Base-by-base conservation (phyloP, 1,140 invertebrate genomes). In the Aphis gossypii region DNA sequence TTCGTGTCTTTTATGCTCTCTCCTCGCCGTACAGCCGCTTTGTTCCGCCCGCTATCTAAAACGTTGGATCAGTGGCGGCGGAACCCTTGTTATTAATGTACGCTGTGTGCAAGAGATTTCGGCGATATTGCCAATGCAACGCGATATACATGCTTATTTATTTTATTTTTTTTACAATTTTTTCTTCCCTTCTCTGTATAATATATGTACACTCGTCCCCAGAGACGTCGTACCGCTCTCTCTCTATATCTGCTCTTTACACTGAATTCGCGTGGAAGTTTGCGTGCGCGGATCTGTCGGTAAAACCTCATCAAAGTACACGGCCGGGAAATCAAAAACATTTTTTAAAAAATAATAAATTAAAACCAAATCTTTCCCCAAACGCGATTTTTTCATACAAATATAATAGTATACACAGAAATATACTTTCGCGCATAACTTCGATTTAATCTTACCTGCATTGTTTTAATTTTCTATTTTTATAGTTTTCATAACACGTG, bases 11-110 rank as follows among this genome's bases (percentile, higher is more conserved):
- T 92, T 92, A 82, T 92, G 56, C 44, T n/a, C n/a, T 89, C 46
- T 54, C 14, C 46, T n/a, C 38, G 9, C n/a, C 4, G 14, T 51
- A 51, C 20, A 60, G 90, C 25, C 68, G 82, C 46, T 92, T 84
- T 92, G 90, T 84, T 35, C 91, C 91, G 48, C 91, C 91, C 91
- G 48, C 91, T 92, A 92, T 92, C 91, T 92, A 92, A 92, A 92
- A 92, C 91, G 91, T 92, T 83, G 82, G 91, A 92, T 92, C 91
- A 54, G 82, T 54, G 48, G 91, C 76, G 46, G 91, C 91, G 46
- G 91, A 84, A 82, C 91, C 91, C 76, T 83, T 92, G 91, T 82
- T 92, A 82, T 92, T 92, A 92, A 92, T 92, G 91, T 84, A 92
- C 35, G 68, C n/a, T 30, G 91, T 41, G 76, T 54, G 48, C 44